Conservation (phyloP, 2,113 vertebrate genomes). For the Telmatochromis sp. region DNA sequence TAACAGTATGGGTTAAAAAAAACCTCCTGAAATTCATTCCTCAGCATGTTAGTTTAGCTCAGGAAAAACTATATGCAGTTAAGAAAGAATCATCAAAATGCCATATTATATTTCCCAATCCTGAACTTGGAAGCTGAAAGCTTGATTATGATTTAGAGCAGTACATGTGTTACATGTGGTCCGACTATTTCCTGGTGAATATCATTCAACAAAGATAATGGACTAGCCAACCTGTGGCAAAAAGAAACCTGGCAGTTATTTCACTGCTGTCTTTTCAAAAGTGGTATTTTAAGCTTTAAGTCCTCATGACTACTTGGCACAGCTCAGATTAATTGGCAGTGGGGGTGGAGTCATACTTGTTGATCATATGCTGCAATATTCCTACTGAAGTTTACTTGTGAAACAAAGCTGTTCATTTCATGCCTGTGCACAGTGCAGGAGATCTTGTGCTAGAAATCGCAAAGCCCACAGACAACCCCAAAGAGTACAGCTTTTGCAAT, state of each 20-base stretch:
- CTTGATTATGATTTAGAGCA: background rate
- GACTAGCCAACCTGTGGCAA: background rate
- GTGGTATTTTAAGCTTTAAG: background rate
- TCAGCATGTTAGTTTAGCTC: background rate
- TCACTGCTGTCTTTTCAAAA: background rate
- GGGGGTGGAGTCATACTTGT: background rate
- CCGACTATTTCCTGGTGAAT: background rate
- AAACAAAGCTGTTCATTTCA: slow-evolving; percentile 12
- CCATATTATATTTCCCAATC: background rate
- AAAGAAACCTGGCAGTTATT: background rate
- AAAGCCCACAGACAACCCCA: background rate
- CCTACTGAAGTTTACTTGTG: background rate
- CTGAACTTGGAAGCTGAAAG: background rate
- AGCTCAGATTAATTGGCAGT: background rate
- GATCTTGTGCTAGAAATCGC: background rate
- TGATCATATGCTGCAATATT: background rate
- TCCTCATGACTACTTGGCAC: background rate
- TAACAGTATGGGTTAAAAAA: background rate
- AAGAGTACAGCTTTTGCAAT: slow-evolving; percentile 1
- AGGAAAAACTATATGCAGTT: background rate
- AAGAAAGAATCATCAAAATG: background rate
- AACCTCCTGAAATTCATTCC: background rate
- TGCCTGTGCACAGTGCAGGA: slow-evolving; percentile 1
- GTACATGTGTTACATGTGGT: background rate
- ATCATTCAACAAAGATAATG: background rate